A percentile compares a stretch with the other conserved stretches of the same genome.
phyloP scores from a whole-genome alignment of 2,113 vertebrate genomes.

The Daboia siamensis region DNA sequence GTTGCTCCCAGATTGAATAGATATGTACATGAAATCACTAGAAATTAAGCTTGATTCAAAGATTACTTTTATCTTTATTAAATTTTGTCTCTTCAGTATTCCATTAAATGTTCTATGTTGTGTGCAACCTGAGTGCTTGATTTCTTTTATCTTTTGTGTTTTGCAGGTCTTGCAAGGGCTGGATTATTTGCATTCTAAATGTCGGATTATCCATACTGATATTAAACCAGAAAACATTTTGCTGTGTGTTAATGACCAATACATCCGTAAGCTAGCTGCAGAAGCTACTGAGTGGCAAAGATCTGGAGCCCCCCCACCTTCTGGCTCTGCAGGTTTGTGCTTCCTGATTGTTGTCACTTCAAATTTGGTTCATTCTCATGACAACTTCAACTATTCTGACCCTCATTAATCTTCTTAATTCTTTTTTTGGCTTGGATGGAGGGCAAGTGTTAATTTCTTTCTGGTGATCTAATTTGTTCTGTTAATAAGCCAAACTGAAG shows the following conservation, averaged over 20 bases:
- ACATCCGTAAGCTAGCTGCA: slow-evolving; percentile 88
- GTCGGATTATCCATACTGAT: slow-evolving; percentile 97
- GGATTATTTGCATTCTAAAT: slow-evolving; percentile 93
- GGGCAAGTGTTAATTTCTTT: neutral
- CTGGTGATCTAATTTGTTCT: neutral
- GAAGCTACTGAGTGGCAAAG: slow-evolving; percentile 96
- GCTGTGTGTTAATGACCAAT: slow-evolving; percentile 89
- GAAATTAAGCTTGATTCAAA: neutral
- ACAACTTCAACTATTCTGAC: neutral
- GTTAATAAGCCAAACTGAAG: neutral
- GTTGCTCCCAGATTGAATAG: neutral
- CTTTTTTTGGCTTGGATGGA: neutral
- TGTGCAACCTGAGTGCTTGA: neutral
- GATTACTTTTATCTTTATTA: neutral
- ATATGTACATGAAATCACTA: neutral
- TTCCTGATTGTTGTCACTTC: neutral
- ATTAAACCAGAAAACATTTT: slow-evolving; percentile 98
- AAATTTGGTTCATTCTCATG: neutral
- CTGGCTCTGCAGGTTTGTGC: slow-evolving; percentile 88
- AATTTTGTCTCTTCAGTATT: neutral
- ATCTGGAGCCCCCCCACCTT: slow-evolving; percentile 89
- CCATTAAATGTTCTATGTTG: neutral
- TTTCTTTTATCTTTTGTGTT: slow-evolving; percentile 2
- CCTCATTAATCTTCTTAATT: neutral
- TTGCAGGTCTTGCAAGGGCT: slow-evolving; percentile 91